Conservation (phyloP, 2,888 invertebrate genomes). For the Chironomus riparius region DNA sequence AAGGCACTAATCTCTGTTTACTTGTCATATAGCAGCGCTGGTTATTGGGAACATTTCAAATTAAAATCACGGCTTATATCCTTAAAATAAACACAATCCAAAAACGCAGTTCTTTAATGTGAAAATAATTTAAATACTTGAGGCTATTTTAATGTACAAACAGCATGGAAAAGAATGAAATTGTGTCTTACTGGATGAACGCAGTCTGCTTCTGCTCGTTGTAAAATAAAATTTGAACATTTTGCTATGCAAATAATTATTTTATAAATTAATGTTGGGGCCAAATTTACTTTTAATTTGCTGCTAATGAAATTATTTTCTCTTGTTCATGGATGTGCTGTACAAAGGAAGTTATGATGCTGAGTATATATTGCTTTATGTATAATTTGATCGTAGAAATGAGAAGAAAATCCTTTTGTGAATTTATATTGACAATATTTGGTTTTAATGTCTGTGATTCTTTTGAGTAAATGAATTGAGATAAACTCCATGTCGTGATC, state of each 20-base stretch:
- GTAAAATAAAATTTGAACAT: neutral
- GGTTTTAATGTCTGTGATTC: too few species aligned
- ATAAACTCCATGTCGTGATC: neutral
- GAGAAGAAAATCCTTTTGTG: too few species aligned
- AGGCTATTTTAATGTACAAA: neutral
- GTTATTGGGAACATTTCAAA: neutral
- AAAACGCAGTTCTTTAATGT: neutral
- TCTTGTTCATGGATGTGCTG: neutral
- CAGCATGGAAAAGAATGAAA: neutral
- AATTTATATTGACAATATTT: too few species aligned
- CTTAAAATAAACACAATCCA: neutral
- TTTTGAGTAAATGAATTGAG: neutral
- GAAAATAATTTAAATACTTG: neutral
- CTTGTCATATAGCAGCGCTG: neutral
- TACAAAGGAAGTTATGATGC: too few species aligned
- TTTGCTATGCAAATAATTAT: constrained; percentile 26
- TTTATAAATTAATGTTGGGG: constrained; percentile 26
- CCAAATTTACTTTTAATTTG: constrained; percentile 25
- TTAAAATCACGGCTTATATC: neutral
- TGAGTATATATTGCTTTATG: neutral
- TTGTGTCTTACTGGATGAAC: neutral
- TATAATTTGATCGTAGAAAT: neutral
- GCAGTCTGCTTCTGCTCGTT: neutral
- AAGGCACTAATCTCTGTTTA: neutral
- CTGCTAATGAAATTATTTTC: constrained; percentile 20